Evolutionary conservation across 1,140 invertebrate genomes (phyloP).

Genomic region (Apolygus lucorum): DNA sequence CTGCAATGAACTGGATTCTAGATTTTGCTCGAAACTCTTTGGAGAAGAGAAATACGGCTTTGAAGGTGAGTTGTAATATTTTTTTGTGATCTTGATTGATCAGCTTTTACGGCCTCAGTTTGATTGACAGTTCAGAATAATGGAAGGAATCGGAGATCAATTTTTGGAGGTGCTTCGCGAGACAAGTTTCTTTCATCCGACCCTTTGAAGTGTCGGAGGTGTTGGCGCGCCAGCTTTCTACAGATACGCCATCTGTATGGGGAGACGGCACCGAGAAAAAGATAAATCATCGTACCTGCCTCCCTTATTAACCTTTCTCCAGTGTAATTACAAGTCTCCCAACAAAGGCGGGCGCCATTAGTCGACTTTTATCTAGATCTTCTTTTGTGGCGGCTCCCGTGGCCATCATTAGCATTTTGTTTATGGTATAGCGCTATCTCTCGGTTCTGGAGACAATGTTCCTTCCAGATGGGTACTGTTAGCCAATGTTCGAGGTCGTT

Average conservation of each 20-base stretch:
- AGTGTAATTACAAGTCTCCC: constrained; percentile 12
- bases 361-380: constrained; percentile 19
- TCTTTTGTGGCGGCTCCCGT: constrained; percentile 20
- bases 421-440: constrained; percentile 18
- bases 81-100: no score
- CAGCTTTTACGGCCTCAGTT: no score
- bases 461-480: neutral
- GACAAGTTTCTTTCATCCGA: no score
- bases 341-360: constrained; percentile 19
- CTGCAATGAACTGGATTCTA: no score
- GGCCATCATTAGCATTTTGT: constrained; percentile 19
- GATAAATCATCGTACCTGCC: constrained; percentile 3
- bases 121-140: no score
- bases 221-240: neutral
- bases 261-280: neutral
- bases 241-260: neutral
- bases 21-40: no score
- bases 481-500: constrained; percentile 18
- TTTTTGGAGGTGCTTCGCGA: no score
- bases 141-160: no score
- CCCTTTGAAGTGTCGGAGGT: neutral
- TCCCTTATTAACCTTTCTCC: constrained; percentile 18
- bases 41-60: no score
- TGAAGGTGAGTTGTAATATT: no score
- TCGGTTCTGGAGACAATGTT: constrained; percentile 11